Evolutionary conservation across 2,113 vertebrate genomes (phyloP).

Genomic region (Larimichthys polyactis): DNA sequence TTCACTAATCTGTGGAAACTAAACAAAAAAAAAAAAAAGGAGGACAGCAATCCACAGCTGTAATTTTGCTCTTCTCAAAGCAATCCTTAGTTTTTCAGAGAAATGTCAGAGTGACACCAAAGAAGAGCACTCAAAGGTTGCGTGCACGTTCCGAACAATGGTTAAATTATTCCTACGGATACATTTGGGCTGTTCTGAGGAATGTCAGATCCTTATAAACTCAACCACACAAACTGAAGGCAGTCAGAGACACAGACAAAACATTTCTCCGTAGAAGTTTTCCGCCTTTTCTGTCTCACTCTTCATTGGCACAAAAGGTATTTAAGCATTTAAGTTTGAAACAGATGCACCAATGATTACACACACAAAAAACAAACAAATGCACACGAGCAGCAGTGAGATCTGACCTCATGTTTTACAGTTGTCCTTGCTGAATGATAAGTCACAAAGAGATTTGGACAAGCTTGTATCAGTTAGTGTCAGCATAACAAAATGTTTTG

Average conservation of each 20-base stretch:
- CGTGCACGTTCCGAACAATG: constrained; percentile 28
- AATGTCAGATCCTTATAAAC: constrained; percentile 47
- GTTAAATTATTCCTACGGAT: constrained; percentile 48
- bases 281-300: background rate
- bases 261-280: background rate
- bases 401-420: constrained; percentile 36
- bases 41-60: background rate
- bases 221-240: constrained; percentile 46
- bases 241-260: constrained; percentile 16
- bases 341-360: constrained; percentile 19
- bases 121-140: constrained; percentile 10
- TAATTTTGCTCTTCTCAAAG: background rate
- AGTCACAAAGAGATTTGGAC: constrained; percentile 29
- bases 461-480: constrained; percentile 40
- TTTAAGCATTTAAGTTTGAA: constrained; percentile 43
- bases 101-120: background rate
- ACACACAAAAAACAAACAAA: constrained; percentile 16
- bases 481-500: constrained; percentile 46
- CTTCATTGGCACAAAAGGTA: constrained; percentile 63
- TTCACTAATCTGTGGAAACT: background rate
- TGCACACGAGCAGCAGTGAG: constrained; percentile 42
- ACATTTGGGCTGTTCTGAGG: constrained; percentile 46
- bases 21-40: background rate
- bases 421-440: constrained; percentile 42
- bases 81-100: constrained; percentile 18